These are phyloP conservation scores for Aromia moschata DNA, from an alignment of 2,888 invertebrate species.

Conservation along the genomic window DNA sequence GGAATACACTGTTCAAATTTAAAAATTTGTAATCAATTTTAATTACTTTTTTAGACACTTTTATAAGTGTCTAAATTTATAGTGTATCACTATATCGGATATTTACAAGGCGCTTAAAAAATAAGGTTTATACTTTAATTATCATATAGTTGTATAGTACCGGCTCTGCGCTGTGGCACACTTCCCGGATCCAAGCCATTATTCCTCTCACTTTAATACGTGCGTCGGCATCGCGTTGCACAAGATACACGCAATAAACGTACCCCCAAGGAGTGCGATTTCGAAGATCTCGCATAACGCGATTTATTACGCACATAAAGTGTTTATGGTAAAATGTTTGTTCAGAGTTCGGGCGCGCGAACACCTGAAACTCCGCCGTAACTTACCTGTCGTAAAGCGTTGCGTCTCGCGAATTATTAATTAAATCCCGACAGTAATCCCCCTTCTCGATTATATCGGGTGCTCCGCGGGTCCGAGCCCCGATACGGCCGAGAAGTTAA, in stretches of 20 bases:
- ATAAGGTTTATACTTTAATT: no score
- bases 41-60: no score
- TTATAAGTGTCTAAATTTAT: no score
- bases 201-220: no score
- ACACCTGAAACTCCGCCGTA: constrained; percentile 40
- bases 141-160: no score
- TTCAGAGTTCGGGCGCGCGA: constrained; percentile 14
- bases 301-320: constrained; percentile 22
- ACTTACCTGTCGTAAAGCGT: constrained; percentile 42
- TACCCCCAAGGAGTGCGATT: background rate
- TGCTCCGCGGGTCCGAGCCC: constrained; percentile 24
- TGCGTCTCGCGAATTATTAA: constrained; percentile 44
- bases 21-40: no score
- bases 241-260: background rate
- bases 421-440: constrained; percentile 44
- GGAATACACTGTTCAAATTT: no score
- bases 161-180: no score
- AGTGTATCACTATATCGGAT: no score
- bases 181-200: no score
- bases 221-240: no score
- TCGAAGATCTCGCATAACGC: constrained; percentile 6
- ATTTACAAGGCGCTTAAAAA: no score
- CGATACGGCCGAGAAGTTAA: constrained; percentile 49
- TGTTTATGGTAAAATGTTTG: constrained; percentile 29
- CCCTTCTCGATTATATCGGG: constrained; percentile 39